Base-by-base conservation (phyloP, 2,113 vertebrate genomes). In the Aldabrachelys gigantea region DNA sequence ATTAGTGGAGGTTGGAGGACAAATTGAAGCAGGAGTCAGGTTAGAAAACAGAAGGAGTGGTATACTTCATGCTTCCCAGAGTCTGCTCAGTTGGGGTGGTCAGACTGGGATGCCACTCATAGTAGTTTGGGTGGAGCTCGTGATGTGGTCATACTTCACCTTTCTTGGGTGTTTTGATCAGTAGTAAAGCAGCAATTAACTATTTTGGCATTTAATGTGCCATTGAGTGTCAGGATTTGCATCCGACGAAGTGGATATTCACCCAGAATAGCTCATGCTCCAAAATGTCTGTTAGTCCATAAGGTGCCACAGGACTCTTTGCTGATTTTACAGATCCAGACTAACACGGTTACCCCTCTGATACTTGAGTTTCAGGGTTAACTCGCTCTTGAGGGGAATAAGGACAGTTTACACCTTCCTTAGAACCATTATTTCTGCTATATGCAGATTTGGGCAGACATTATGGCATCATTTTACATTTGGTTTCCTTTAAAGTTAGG, bases 341-440 rank as follows among this genome's bases (percentile, higher is more conserved):
- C 44, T 44, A 44, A 44, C 44, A 44, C 6, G 44, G 44, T 7
- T 44, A 6, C 44, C 44, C 44, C 44, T 44, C 44, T 44, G 44
- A 44, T 44, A 44, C 44, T 44, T 44, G 44, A 2, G 3, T 22
- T 10, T 93, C 65, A 62, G 27, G 10, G 5, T 57, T 80, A 6
- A 59, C 49, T 85, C n/a, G 2, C 25, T 82, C 47, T 22, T 57
- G 14, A 72, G 44, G 35, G 84, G 79, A 9, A 1, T 0, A 0
- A 0, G 0, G 25, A 41, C 41, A 31, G 14, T 4, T 91, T 52
- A 41, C 19, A 3, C 38, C 1, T 44, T 57, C 10, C 92, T 41
- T 11, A 8, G 12, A 85, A 24, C 78, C 25, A 3, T 2, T 81
- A 6, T 80, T 31, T 38, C 31, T 88, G 14, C 10, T 21, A 10